phyloP scores from a whole-genome alignment of 2,888 invertebrate species.

The Epiblema foenella region DNA sequence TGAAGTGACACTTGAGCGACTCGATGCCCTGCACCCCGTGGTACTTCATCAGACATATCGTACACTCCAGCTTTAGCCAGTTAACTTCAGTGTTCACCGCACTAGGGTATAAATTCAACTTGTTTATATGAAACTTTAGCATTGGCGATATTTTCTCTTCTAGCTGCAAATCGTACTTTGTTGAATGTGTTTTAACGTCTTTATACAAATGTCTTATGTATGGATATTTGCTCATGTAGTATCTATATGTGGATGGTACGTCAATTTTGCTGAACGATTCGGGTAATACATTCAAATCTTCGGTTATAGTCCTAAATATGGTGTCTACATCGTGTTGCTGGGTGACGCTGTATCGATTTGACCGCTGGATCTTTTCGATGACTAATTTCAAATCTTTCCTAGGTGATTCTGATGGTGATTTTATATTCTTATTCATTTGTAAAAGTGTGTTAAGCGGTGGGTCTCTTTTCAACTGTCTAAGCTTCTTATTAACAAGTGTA shows the following conservation, averaged over 20 bases:
- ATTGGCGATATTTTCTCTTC: conserved; percentile 19
- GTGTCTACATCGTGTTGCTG: conserved; percentile 3
- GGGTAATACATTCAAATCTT: not conserved
- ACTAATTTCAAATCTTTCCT: not conserved
- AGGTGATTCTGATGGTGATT: not conserved
- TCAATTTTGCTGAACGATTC: not conserved
- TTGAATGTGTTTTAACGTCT: not conserved
- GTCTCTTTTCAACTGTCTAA: conserved; percentile 37
- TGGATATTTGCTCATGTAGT: not conserved
- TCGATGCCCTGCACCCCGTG: not conserved
- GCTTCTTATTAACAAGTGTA: conserved; percentile 56
- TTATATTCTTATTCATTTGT: conserved; percentile 32
- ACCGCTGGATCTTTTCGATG: not conserved
- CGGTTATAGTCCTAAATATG: not conserved
- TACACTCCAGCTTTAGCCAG: conserved; percentile 14
- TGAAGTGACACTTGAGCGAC: not conserved
- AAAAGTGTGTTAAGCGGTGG: conserved; percentile 44
- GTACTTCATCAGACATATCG: not conserved
- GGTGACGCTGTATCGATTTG: not conserved
- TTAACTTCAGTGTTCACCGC: not conserved
- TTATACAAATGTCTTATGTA: conserved; percentile 6
- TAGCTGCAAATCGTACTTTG: conserved; percentile 15
- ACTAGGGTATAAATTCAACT: not conserved
- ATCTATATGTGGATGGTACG: not conserved
- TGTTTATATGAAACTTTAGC: conserved; percentile 5